These are phyloP conservation scores for Sula dactylatra DNA, from an alignment of 2,113 vertebrate genomes.

Conservation along the genomic window DNA sequence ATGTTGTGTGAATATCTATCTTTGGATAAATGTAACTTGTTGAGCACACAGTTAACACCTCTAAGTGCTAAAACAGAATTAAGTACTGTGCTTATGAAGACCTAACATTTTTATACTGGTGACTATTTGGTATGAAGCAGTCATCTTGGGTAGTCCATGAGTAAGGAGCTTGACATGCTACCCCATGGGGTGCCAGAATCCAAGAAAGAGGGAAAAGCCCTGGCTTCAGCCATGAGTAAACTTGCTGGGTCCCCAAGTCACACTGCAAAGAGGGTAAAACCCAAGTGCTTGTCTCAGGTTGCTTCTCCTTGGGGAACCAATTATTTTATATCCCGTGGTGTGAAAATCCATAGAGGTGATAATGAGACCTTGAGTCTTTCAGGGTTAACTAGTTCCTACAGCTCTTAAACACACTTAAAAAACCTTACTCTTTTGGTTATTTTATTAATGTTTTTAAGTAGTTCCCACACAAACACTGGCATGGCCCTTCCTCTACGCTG, in stretches of 20 bases:
- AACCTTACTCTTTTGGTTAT: neutral
- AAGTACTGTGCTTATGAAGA: neutral
- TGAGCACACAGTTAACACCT: conserved; percentile 10
- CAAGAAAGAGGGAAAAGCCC: neutral
- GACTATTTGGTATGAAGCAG: neutral
- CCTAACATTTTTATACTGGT: neutral
- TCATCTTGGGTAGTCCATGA: neutral
- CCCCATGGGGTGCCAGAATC: neutral
- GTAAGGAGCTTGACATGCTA: neutral
- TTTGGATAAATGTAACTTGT: conserved; percentile 15
- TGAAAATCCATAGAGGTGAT: neutral
- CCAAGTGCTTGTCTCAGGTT: neutral
- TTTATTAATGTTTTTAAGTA: neutral
- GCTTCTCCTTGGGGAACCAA: conserved; percentile 13
- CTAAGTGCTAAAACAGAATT: conserved; percentile 13
- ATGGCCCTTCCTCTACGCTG: too few species aligned
- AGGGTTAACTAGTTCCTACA: neutral
- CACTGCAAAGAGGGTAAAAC: neutral
- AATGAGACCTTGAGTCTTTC: neutral
- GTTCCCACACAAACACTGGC: neutral
- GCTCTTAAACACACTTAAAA: neutral
- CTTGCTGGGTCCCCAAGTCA: neutral
- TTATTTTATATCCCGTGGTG: neutral
- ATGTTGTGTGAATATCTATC: neutral
- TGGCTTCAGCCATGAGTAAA: neutral